Base-by-base conservation (phyloP, 2,113 vertebrate genomes). In the Sprattus sprattus region DNA sequence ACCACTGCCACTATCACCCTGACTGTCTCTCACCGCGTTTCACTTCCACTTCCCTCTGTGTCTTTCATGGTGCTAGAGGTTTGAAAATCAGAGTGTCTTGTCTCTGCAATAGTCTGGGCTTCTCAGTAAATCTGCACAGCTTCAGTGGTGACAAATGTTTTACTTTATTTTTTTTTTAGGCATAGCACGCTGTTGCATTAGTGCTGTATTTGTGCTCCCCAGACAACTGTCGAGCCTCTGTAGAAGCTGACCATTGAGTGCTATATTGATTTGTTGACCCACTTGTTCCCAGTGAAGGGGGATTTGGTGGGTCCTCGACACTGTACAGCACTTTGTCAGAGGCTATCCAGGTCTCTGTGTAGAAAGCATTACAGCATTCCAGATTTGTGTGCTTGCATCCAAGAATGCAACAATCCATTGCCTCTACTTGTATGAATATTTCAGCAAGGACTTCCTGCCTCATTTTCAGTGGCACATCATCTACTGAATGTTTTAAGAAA, bases 201-300 rank as follows among this genome's bases (percentile, higher is more conserved):
- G 71, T 39, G 11, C 28, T 78, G 71, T 39, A 78, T 39, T 18
- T 32, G 10, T 44, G 71, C 28, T 78, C 71, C 71, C 71, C 71
- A 78, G 71, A 44, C 39, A 11, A 78, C 71, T 28, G 64, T 32
- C 9, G 11, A 78, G 1, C 28, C 71, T 78, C 71, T 78, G 39
- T 16, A 78, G 71, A 11, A 78, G 71, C 71, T 5, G 71, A 78
- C 25, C 4, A 4, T 39, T 16, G 71, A 78, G 71, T 44, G 25
- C 10, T 78, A 39, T 78, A 78, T 78, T 80, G 49, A 20, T 80
- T 75, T 85, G 64, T 81, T 71, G 46, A 39, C 32, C 84, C 10
- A 80, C 67, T 22, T 85, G n/a, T 85, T 78, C 11, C 71, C 71
- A 78, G 10, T 32, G 71, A 78, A 39, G 71, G 16, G 71, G 71